phyloP scores from a whole-genome alignment of 2,797 vertebrate species.

The Apogon hyalosoma region DNA sequence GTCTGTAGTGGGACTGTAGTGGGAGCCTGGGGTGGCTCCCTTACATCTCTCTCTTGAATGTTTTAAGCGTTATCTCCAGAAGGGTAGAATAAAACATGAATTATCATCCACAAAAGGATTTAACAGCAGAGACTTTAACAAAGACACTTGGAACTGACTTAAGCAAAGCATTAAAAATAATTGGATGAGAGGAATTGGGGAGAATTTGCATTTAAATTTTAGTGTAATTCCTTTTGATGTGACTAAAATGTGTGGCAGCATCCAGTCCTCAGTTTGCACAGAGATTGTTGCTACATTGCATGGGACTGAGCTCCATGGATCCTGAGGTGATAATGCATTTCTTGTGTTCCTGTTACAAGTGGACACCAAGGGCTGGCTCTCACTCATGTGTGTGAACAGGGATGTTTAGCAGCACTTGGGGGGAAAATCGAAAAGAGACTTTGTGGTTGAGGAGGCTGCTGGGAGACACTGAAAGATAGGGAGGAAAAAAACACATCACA shows the following conservation, averaged over 20 bases:
- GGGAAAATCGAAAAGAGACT: constrained; percentile 5
- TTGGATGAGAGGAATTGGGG: constrained; percentile 60
- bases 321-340: constrained; percentile 78
- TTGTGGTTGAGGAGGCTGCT: constrained; percentile 32
- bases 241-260: constrained; percentile 38
- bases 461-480: constrained; percentile 49
- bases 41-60: constrained; percentile 61
- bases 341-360: constrained; percentile 76
- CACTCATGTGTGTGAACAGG: constrained; percentile 65
- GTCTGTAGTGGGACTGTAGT: constrained; percentile 39
- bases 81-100: constrained; percentile 69
- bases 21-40: constrained; percentile 47
- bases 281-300: constrained; percentile 42
- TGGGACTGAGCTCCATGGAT: constrained; percentile 39
- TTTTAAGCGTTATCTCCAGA: constrained; percentile 62
- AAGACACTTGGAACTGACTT: constrained; percentile 40
- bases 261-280: constrained; percentile 36
- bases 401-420: constrained; percentile 60
- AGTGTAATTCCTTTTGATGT: constrained; percentile 62
- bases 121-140: constrained; percentile 36
- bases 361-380: constrained; percentile 63
- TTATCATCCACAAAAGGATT: constrained; percentile 52
- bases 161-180: constrained; percentile 64
- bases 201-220: constrained; percentile 63
- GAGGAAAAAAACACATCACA: constrained; percentile 43